Base-by-base conservation (phyloP, 1,140 invertebrate genomes). In the Grapholita molesta region DNA sequence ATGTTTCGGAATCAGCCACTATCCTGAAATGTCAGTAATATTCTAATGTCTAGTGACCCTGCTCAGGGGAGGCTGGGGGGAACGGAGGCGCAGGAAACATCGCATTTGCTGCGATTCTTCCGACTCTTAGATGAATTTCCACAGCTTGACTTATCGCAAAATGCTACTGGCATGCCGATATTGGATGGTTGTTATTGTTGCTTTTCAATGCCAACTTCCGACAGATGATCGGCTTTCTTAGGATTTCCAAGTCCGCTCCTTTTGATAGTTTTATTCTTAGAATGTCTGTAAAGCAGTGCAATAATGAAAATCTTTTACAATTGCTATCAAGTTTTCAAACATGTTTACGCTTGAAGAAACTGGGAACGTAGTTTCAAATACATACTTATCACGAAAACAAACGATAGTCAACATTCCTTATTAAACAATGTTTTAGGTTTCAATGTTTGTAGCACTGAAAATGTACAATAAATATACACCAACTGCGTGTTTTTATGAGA, bases 181-280 rank as follows among this genome's bases (percentile, higher is more conserved):
- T 30, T 61, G 55, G 55, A 61, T 61, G 30, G 55, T 61, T 61
- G 55, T 25, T 28, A 61, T 61, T 61, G 55, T 61, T 61, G 55
- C 55, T 28, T 61, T 61, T 61, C 55, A 61, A 61, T 61, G 55
- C 55, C 55, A 32, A 15, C 15, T 15, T n/a, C 25, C 55, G 25
- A 30, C 55, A 48, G 18, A 61, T 61, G 28, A 15, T 30, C 28
- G n/a, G 55, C 18, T 28, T 21, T 48, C 42, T 48, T 21, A 2
- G 42, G 42, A 48, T 48, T 21, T 48, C 38, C 42, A 48, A 21
- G 42, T 48, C 21, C 7, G 7, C n/a, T 48, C 21, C 42, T 18
- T 21, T 48, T 18, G 42, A 21, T 18, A 21, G 15, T 21, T 48
- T 48, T 21, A 48, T 48, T 48, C 18, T 48, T 18, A 48, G 18